phyloP scores from a whole-genome alignment of 2,888 invertebrate species.

The Nymphalis polychloros region DNA sequence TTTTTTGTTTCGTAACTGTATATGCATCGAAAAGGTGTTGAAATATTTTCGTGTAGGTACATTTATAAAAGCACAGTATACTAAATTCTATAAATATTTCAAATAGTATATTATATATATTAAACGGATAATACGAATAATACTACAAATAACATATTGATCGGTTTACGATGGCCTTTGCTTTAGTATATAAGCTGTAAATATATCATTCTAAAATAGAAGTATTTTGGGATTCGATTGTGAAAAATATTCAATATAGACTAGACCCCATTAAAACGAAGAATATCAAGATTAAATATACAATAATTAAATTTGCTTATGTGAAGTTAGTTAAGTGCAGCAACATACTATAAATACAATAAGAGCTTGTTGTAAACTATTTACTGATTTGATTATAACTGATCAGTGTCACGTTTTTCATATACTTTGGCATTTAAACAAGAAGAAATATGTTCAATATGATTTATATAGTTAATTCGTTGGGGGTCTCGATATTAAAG shows the following conservation, averaged over 20 bases:
- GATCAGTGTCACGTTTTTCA: too few relatives aligned
- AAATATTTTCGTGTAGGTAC: slow-evolving; percentile 23
- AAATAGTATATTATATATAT: slow-evolving; percentile 10
- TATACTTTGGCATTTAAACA: too few relatives aligned
- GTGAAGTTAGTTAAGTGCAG: too few relatives aligned
- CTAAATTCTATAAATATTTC: slow-evolving; percentile 25
- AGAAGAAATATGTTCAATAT: too few relatives aligned
- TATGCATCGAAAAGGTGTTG: slow-evolving; percentile 28
- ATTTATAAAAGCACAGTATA: slow-evolving; percentile 27
- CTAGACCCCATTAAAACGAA: neutral
- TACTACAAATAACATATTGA: slow-evolving; percentile 1
- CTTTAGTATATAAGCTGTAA: slow-evolving; percentile 6
- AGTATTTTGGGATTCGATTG: slow-evolving; percentile 7
- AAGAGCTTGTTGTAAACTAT: too few relatives aligned
- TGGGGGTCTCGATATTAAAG: slow-evolving; percentile 4
- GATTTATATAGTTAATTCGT: too few relatives aligned
- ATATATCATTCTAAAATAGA: slow-evolving; percentile 10
- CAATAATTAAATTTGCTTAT: too few relatives aligned
- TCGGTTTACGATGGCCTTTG: slow-evolving; percentile 7
- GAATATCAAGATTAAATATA: neutral
- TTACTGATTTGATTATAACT: too few relatives aligned
- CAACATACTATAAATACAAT: too few relatives aligned
- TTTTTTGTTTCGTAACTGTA: slow-evolving; percentile 24
- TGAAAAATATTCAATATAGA: neutral
- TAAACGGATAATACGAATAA: neutral